Percentiles rank a stretch among this genome's conserved stretches.
Conservation (phyloP, 2,888 invertebrate species). For the Aphodius sticticus region DNA sequence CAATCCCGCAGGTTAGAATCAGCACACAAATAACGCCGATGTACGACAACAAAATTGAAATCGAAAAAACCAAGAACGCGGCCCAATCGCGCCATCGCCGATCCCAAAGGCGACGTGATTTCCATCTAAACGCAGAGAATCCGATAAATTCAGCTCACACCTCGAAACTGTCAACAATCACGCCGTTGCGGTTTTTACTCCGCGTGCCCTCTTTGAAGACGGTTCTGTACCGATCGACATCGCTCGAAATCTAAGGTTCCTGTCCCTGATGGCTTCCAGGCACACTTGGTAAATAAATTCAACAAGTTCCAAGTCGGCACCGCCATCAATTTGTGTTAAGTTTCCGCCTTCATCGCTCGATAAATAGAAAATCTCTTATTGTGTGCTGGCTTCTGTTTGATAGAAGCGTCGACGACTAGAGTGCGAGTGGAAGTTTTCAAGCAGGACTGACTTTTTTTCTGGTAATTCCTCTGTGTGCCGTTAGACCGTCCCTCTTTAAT, state of each 20-base stretch:
- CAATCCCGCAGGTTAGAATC: no score
- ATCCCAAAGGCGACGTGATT: neutral
- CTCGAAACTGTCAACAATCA: neutral
- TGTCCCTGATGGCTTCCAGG: neutral
- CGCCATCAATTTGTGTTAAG: slow-evolving; percentile 27
- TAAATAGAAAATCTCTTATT: neutral
- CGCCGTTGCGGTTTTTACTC: neutral
- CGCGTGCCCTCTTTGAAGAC: neutral
- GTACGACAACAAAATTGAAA: no score
- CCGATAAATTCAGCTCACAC: neutral
- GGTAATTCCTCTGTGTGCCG: neutral
- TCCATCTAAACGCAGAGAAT: neutral
- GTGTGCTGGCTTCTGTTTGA: neutral
- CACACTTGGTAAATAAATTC: slow-evolving; percentile 24
- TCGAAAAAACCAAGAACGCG: neutral
- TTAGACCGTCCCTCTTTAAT: neutral
- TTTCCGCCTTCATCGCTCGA: neutral
- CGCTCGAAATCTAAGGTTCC: neutral
- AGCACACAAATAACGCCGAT: no score
- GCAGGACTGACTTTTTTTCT: neutral
- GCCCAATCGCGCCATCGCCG: neutral
- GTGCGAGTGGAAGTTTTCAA: neutral
- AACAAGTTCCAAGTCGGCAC: slow-evolving; percentile 19
- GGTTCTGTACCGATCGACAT: neutral
- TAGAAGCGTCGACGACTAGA: neutral